Conservation (phyloP, 2,797 vertebrate species). For the Pampus argenteus region DNA sequence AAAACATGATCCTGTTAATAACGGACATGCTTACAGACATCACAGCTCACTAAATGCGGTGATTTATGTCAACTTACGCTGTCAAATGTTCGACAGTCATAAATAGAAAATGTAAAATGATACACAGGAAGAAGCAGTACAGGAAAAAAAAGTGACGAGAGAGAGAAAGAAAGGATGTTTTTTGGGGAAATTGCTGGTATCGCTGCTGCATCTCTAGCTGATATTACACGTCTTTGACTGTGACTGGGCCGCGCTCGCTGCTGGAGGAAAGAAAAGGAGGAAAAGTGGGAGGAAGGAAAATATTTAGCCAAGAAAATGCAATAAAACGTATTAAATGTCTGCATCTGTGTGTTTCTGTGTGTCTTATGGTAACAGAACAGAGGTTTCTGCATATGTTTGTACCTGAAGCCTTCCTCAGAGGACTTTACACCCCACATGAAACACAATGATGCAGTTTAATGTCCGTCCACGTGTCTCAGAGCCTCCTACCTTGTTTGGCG, state of each 20-base stretch:
- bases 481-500: conserved; percentile 76
- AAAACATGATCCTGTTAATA: not conserved
- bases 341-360: not conserved
- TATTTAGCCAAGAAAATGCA: not conserved
- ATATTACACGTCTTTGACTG: conserved; percentile 84
- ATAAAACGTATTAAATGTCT: not conserved
- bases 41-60: not conserved
- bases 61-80: not conserved
- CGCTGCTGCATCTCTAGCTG: conserved; percentile 60
- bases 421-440: not conserved
- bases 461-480: not conserved
- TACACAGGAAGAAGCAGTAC: conserved; percentile 5
- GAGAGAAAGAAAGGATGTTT: not conserved
- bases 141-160: not conserved
- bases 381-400: not conserved
- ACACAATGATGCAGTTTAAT: fast-evolving
- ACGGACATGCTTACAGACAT: not conserved
- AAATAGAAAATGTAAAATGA: not conserved
- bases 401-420: not conserved
- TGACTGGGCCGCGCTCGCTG: conserved; percentile 62
- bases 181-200: not conserved
- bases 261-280: not conserved
- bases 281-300: not conserved
- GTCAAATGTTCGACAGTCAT: not conserved
- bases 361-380: not conserved